Conservation (phyloP, 1,140 invertebrate genomes). For the Anastatus disparis region DNA sequence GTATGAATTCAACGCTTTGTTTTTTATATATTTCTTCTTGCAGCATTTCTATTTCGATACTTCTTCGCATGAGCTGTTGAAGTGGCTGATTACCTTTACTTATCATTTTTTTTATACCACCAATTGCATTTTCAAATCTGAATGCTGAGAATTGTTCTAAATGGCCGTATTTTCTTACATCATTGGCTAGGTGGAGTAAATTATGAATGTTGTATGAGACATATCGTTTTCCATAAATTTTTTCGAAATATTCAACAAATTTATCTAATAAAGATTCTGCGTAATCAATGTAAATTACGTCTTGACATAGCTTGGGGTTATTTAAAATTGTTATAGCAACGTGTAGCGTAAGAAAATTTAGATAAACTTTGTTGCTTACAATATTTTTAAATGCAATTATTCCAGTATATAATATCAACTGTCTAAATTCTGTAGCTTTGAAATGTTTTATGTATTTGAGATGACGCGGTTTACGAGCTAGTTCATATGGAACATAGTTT, state of each 20-base stretch:
- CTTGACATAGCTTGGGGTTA: slow-evolving; percentile 2
- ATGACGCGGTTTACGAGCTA: no score
- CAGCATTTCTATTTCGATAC: neutral
- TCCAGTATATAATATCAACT: no score
- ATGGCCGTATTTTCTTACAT: slow-evolving; percentile 11
- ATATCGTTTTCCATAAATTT: slow-evolving; percentile 1
- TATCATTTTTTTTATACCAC: neutral
- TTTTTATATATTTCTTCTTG: neutral
- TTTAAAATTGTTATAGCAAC: slow-evolving; percentile 42
- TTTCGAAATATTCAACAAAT: slow-evolving; percentile 1
- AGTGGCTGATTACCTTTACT: slow-evolving; percentile 9
- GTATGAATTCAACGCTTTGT: neutral
- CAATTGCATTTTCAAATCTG: slow-evolving; percentile 21
- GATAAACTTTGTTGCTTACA: slow-evolving; percentile 16
- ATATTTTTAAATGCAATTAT: slow-evolving; percentile 19
- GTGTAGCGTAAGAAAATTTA: slow-evolving; percentile 34
- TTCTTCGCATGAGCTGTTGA: slow-evolving; percentile 8
- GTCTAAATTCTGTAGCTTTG: neutral
- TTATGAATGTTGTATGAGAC: slow-evolving; percentile 23
- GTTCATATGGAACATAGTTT: no score
- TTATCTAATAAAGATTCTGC: slow-evolving; percentile 1
- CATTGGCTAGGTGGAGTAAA: slow-evolving; percentile 13
- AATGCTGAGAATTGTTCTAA: slow-evolving; percentile 23
- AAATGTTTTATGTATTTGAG: no score
- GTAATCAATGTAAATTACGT: neutral